Evolutionary conservation across 2,797 vertebrate genomes (phyloP).

Genomic region (Syngnathus rostellatus): DNA sequence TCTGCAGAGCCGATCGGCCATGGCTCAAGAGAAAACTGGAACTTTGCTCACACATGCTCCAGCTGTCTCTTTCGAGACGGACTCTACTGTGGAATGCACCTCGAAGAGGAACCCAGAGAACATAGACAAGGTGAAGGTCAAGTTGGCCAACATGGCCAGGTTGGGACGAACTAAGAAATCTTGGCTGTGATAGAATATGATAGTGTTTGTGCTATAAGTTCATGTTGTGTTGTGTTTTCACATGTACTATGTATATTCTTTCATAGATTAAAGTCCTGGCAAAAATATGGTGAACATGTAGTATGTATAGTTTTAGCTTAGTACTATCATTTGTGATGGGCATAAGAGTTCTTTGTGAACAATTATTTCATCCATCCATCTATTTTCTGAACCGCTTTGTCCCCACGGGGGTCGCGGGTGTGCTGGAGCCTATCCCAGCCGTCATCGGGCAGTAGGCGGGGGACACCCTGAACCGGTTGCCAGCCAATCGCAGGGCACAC

Average conservation of each 20-base stretch:
- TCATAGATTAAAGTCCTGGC: neutral
- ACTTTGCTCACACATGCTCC: conserved; percentile 40
- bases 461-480: no score
- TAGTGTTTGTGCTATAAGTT: neutral
- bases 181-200: conserved; percentile 49
- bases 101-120: conserved; percentile 48
- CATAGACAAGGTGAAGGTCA: conserved; percentile 40
- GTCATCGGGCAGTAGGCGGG: no score
- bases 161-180: conserved; percentile 58
- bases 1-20: conserved; percentile 42
- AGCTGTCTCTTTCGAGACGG: conserved; percentile 62
- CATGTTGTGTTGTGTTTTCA: neutral
- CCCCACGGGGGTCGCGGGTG: no score
- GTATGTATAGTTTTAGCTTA: neutral
- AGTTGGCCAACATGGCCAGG: conserved; percentile 51
- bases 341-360: neutral
- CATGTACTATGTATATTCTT: neutral
- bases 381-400: no score
- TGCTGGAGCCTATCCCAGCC: no score
- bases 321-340: neutral
- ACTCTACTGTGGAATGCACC: conserved; percentile 55
- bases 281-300: neutral
- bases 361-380: neutral
- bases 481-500: no score
- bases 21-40: conserved; percentile 44